Percentiles rank a stretch among this genome's conserved stretches.
These are phyloP conservation scores for Teleogryllus occipitalis DNA, from an alignment of 1,140 invertebrate genomes.

Conservation along the genomic window DNA sequence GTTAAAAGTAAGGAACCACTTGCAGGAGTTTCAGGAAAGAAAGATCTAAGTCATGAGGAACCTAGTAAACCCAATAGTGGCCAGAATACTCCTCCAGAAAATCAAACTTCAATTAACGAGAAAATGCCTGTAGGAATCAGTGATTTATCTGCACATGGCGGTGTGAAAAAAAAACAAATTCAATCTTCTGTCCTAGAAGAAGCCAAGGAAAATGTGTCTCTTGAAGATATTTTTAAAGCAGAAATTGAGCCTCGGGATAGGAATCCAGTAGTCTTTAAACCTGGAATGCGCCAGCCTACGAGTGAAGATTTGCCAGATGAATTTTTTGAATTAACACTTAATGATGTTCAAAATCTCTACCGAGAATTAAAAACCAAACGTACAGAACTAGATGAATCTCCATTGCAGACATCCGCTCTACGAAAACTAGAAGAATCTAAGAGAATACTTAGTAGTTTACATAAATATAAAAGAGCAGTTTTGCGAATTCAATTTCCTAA, in stretches of 20 bases:
- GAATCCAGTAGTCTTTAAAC: constrained; percentile 59
- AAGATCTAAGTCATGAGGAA: too few relatives aligned
- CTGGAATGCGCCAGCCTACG: constrained; percentile 44
- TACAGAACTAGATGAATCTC: constrained; percentile 52
- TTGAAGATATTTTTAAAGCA: too few relatives aligned
- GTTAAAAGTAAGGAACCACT: too few relatives aligned
- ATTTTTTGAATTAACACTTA: constrained; percentile 72
- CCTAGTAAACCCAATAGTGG: too few relatives aligned
- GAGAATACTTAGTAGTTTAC: constrained; percentile 45
- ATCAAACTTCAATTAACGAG: too few relatives aligned
- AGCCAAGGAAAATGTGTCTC: too few relatives aligned
- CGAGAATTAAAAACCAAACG: constrained; percentile 54
- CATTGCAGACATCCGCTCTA: constrained; percentile 54
- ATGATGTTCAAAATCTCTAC: constrained; percentile 63
- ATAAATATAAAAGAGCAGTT: constrained; percentile 60
- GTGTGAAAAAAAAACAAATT: too few relatives aligned
- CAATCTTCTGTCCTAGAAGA: too few relatives aligned
- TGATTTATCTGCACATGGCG: too few relatives aligned
- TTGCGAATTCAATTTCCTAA: constrained; percentile 76
- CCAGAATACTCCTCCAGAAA: too few relatives aligned
- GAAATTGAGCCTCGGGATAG: constrained; percentile 51
- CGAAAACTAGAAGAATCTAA: constrained; percentile 52
- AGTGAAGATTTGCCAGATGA: constrained; percentile 64
- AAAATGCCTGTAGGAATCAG: too few relatives aligned
- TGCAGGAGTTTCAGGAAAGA: too few relatives aligned